Base-by-base conservation (phyloP, 2,797 vertebrate genomes). In the Coracias cyanogaster region DNA sequence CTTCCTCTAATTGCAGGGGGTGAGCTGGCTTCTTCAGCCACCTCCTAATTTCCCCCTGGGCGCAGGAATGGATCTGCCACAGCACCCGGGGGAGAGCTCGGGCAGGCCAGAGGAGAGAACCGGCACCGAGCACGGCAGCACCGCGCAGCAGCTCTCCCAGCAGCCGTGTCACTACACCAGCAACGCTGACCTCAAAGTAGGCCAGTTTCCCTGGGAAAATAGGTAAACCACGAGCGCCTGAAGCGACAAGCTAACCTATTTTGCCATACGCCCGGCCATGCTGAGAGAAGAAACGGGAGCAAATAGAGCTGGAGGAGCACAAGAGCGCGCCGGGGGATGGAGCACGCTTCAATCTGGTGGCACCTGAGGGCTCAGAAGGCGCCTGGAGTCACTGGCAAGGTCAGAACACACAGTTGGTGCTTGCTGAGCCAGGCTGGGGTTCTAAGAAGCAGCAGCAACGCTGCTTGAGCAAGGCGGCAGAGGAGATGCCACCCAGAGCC, bases 131-230 rank as follows among this genome's bases (percentile, higher is more conserved):
- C 5, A 7, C 1, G 10, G 39, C 39, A 11, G 80, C 64, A 33
- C n/a, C 3, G 3, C 1, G 6, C 2, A 11, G 85, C 65, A 6
- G 3, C 33, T 48, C 76, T 82, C 43, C 3, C 3, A 4, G 66
- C 72, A 29, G 77, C 91, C 73, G 2, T 25, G 35, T 15, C 3
- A 3, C 45, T 25, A 10, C 3, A 8, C 73, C 64, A 41, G 86
- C 71, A 67, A 41, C 3, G 52, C 93, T 87, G 72, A 97, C 90
- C 97, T 93, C 96, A 97, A 98, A 98, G 94, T 97, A 98, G 98
- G 97, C 66, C 96, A 93, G n/a, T 86, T 96, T 97, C 96, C 87
- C 91, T 82, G 95, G 96, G 97, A 96, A 96, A 94, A 92, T 46
- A 90, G 96, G 96, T 92, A 64, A 94, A 83, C 28, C 86, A 37